Base-by-base conservation (phyloP, 2,797 vertebrate genomes). In the Phrynocephalus vlangalii region DNA sequence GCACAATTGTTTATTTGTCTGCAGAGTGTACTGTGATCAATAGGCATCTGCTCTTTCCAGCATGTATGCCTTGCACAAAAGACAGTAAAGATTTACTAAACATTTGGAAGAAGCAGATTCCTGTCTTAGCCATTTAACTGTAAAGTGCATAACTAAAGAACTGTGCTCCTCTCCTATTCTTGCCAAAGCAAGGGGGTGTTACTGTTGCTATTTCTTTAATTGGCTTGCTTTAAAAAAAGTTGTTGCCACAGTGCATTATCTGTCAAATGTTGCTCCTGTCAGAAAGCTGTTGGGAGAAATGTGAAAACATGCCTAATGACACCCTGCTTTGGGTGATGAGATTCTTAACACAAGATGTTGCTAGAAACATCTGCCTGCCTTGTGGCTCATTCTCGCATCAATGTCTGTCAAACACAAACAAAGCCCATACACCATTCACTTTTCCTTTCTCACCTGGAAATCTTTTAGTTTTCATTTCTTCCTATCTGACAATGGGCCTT, bases 201-300 rank as follows among this genome's bases (percentile, higher is more conserved):
- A n/a, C 26, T 24, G 11, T 24, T 71, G 73, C 81, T 83, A 48
- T 70, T 82, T 33, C 86, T 87, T 87, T 87, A 87, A 83, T 87
- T 87, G 73, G 66, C 80, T 66, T 83, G 83, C 16, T 82, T 80
- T 83, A 11, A 73, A 73, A 73, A 87, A 71, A 15, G 73, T 56
- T 83, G 80, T 87, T 87, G 73, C 81, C 73, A 87, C 81, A 70
- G 60, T 83, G 86, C 77, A 83, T 78, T 83, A 83, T 67, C 75
- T 83, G 81, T 81, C 85, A 81, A 52, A 81, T 81, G 85, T 81
- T 86, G 70, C 38, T 86, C 70, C 85, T 81, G 79, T 87, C 81
- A 87, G 81, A 83, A 78, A 71, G 50, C 63, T 83, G 86, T 44
- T 83, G 81, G n/a, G 66, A 48, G 67, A 83, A 77, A 78, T 83